phyloP scores from a whole-genome alignment of 2,113 vertebrate genomes.

The sheep (Ovis aries) region ARS-UI_Ramb_v3.0 NC_056062.1:45314501-45315000 shows the following conservation, averaged over 20 bases:
- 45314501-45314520: not conserved
- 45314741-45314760: not conserved
- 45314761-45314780: not conserved
- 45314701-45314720: not conserved
- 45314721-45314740: not conserved
- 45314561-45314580: not conserved
- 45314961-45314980: not conserved
- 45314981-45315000: not conserved
- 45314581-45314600: not conserved
- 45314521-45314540: not conserved
- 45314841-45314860: not conserved
- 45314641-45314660: not conserved
- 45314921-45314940: not conserved
- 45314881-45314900: not conserved
- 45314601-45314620: not conserved
- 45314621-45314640: not conserved
- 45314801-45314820: not conserved
- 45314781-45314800: not conserved
- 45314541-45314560: not conserved
- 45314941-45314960: not conserved
- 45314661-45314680: not conserved
- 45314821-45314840: not conserved
- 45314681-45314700: not conserved
- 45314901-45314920: not conserved
- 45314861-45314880: not conserved